A percentile compares a stretch with the other conserved stretches of the same genome.
phyloP scores from a whole-genome alignment of 1,140 invertebrate species.

The Copidosoma floridanum region DNA sequence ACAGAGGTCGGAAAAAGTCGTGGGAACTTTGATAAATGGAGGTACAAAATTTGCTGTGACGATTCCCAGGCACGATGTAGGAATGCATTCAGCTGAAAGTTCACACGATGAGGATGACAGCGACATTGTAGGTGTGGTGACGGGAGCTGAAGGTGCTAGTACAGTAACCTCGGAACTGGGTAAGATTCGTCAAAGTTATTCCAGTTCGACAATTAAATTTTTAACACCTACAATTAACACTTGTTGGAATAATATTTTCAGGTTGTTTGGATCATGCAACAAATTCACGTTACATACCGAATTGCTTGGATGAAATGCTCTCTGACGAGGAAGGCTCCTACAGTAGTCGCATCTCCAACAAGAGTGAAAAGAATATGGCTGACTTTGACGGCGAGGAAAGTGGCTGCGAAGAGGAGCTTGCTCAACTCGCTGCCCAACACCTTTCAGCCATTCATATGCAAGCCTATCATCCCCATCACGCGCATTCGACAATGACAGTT shows the following conservation, averaged over 20 bases:
- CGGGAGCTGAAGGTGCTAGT: constrained; percentile 44
- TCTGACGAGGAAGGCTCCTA: constrained; percentile 77
- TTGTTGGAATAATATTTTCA: constrained; percentile 1
- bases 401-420: constrained; percentile 82
- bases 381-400: constrained; percentile 93
- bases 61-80: constrained; percentile 39
- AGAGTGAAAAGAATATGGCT: constrained; percentile 93
- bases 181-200: constrained; percentile 45
- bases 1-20: constrained; percentile 37
- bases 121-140: constrained; percentile 45
- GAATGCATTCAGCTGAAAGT: constrained; percentile 46
- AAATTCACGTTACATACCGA: constrained; percentile 44
- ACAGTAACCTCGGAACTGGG: constrained; percentile 58
- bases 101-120: constrained; percentile 54
- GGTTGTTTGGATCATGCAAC: constrained; percentile 22
- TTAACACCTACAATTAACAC: neutral
- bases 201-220: constrained; percentile 18
- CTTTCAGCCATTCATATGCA: constrained; percentile 55
- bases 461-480: constrained; percentile 49
- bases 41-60: neutral
- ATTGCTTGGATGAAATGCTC: constrained; percentile 63
- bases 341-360: constrained; percentile 85
- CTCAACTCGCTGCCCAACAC: constrained; percentile 67
- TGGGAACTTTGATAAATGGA: neutral
- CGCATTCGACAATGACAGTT: constrained; percentile 41